Conservation (phyloP, 2,888 invertebrate genomes). For the Balanococcus diminutus region DNA sequence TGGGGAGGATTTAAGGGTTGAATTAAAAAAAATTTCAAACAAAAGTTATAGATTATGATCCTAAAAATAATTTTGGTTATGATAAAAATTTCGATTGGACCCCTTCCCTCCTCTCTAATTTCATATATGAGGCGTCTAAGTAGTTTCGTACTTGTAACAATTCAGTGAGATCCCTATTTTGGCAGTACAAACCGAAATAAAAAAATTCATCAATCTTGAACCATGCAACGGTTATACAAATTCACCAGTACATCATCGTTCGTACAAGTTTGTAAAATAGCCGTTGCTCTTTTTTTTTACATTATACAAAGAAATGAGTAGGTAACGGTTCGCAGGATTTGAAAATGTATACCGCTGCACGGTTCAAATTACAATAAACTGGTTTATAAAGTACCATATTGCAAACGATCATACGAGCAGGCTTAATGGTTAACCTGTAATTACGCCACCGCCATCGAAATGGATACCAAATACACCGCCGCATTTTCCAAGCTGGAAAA, state of each 20-base stretch:
- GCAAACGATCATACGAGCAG: background rate
- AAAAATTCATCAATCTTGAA: background rate
- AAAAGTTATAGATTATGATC: too few species aligned
- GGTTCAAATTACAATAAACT: conserved; percentile 37
- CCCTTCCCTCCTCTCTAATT: too few species aligned
- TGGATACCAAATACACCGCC: background rate
- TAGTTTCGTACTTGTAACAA: too few species aligned
- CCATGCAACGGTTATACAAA: background rate
- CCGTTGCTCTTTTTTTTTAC: background rate
- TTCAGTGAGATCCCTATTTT: too few species aligned
- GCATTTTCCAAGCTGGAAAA: background rate
- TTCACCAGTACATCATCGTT: background rate
- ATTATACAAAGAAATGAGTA: conserved; percentile 9
- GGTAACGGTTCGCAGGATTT: conserved; percentile 28
- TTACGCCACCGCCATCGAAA: background rate
- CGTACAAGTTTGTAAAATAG: background rate
- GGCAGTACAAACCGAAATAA: background rate
- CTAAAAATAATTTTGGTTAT: too few species aligned
- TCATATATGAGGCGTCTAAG: too few species aligned
- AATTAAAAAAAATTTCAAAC: too few species aligned
- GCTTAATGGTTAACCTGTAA: background rate
- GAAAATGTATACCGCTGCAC: background rate
- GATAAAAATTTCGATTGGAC: too few species aligned
- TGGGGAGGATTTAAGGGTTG: too few species aligned
- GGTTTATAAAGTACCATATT: conserved; percentile 24